Percentiles rank a stretch among this genome's conserved stretches.
Conservation (phyloP, 30 jellyfish, hydroid and myxozoan species). For the Calvadosia cruxmelitensis region DNA sequence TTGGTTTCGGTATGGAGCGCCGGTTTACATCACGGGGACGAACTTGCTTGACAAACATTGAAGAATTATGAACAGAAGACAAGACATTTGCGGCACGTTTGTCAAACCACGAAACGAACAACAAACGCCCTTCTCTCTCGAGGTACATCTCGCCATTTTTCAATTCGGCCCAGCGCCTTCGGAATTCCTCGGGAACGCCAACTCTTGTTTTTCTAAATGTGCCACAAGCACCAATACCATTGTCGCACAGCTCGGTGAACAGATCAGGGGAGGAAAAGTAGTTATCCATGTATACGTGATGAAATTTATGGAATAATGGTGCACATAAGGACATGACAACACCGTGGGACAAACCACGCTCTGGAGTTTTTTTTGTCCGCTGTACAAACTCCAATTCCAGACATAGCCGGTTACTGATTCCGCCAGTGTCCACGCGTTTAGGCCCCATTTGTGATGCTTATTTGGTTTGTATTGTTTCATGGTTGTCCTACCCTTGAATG, state of each 20-base stretch:
- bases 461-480: too few species aligned
- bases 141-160: background rate
- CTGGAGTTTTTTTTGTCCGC: slow-evolving; percentile 4
- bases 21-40: slow-evolving; percentile 10
- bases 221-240: slow-evolving; percentile 15
- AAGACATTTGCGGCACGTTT: slow-evolving; percentile 6
- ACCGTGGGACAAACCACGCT: too few species aligned
- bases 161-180: slow-evolving; percentile 1
- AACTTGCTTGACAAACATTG: background rate
- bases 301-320: too few species aligned
- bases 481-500: slow-evolving; percentile 19
- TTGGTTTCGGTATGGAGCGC: slow-evolving; percentile 2
- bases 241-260: too few species aligned
- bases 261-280: too few species aligned
- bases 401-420: slow-evolving; percentile 5
- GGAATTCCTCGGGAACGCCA: slow-evolving; percentile 12
- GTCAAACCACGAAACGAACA: slow-evolving; percentile 12
- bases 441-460: slow-evolving; percentile 22
- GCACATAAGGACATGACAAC: too few species aligned
- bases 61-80: too few species aligned
- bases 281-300: too few species aligned
- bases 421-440: slow-evolving; percentile 18
- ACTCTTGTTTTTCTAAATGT: background rate
- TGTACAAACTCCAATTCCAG: too few species aligned
- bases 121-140: too few species aligned